Evolutionary conservation across 2,113 vertebrate genomes (phyloP), one percentile per base, ranked within the genome.

Genomic region (Natator depressus): DNA sequence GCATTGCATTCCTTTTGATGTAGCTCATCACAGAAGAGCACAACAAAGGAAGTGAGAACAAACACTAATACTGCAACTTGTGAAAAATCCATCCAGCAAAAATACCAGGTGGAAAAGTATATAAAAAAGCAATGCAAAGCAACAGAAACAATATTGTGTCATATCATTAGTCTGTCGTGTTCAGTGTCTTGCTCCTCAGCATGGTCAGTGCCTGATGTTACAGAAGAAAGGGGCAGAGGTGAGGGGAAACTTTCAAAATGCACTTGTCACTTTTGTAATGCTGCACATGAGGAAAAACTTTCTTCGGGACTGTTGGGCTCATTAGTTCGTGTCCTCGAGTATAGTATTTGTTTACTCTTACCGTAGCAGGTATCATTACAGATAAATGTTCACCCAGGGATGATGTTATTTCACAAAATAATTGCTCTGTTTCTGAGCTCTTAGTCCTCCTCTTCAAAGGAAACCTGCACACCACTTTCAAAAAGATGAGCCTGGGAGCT

Each of bases 91-190:
- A 72, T 38, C 9, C 35, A 72, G 25, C 47, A 84, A 95, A 72
- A n/a, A 27, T 0, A 0, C 20, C 20, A 35, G 55, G 35, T 27
- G 42, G 75, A 90, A 86, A n/a, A 49, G 10, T 49, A 16, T 31
- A 35, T 31, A 13, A 22, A 51, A 87, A 54, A 13, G 27, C 0
- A 1, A 2, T 16, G 10, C 3, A 25, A 80, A 76, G n/a, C 62
- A 72, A 76, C 57, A 93, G 22, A 25, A 2, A 75, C 22, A 87
- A 25, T 3, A 6, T 3, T 20, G 1, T 22, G 38, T 49, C 54
- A 17, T 65, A 9, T 16, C 16, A 0, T 0, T 38, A 5, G 47
- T 80, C 42, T 83, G 54, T n/a, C 54, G 1, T 27, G 17, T 57
- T 88, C 46, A 82, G 5, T n/a, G 5, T 25, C 31, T 35, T 3